Evolutionary conservation across 1,140 invertebrate genomes (phyloP).

Genomic region (Macrostomum lignano): DNA sequence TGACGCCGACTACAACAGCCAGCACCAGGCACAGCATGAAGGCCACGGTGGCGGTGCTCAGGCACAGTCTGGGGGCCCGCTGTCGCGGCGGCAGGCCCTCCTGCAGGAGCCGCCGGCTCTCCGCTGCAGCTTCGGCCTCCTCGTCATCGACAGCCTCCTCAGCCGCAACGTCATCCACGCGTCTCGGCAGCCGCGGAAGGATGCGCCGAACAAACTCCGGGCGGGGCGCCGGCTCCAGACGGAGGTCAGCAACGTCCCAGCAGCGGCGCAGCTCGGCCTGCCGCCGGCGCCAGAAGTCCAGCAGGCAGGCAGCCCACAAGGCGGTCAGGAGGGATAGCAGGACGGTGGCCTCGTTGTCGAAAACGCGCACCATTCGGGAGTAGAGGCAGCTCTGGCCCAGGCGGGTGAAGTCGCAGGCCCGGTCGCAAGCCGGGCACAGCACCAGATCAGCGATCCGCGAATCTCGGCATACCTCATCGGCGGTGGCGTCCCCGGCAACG

Average conservation of each 20-base stretch:
- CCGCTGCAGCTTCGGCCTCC: not conserved
- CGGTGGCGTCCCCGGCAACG: constrained; percentile 52
- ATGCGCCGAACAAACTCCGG: not conserved
- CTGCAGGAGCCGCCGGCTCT: not conserved
- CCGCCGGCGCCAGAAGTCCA: constrained; percentile 61
- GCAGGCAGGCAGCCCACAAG: constrained; percentile 54
- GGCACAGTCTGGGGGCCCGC: not conserved
- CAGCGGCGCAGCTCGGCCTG: constrained; percentile 20
- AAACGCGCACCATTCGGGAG: constrained; percentile 61
- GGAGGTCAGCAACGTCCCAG: constrained; percentile 44
- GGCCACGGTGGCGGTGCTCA: not conserved
- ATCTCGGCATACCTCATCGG: constrained; percentile 16
- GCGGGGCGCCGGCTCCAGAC: too few relatives aligned
- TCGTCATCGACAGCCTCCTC: too few relatives aligned
- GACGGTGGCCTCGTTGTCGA: constrained; percentile 80
- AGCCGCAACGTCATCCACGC: not conserved
- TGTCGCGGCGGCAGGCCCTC: not conserved
- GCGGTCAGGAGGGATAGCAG: constrained; percentile 93
- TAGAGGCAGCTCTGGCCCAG: constrained; percentile 57
- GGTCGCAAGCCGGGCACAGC: constrained; percentile 26
- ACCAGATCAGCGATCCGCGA: constrained; percentile 11
- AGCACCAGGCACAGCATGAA: constrained; percentile 45
- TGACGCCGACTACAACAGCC: constrained; percentile 52
- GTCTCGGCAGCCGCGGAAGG: not conserved
- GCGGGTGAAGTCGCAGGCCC: constrained; percentile 45